A percentile compares a stretch with the other conserved stretches of the same genome.
Conservation (phyloP, 2,797 vertebrate species). For the Serranus cabrilla region DNA sequence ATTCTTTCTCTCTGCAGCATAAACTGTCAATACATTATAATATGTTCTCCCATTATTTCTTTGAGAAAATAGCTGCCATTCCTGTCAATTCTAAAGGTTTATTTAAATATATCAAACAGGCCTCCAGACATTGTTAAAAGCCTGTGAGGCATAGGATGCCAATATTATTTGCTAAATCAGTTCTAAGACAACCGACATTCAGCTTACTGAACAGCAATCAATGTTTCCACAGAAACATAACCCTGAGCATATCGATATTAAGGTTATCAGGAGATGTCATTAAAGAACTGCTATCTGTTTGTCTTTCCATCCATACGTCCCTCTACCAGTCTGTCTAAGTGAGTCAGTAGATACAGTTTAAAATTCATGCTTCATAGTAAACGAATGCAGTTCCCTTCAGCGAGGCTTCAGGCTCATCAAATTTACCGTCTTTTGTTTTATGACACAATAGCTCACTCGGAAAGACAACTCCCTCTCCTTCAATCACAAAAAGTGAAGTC, state of each 20-base stretch:
- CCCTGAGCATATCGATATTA: slow-evolving; percentile 16
- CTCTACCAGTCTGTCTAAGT: neutral
- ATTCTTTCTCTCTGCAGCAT: neutral
- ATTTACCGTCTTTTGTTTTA: slow-evolving; percentile 28
- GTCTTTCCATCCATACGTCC: neutral
- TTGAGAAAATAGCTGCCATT: neutral
- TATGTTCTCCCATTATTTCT: slow-evolving; percentile 4
- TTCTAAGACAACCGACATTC: slow-evolving; percentile 32
- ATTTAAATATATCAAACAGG: slow-evolving; percentile 32
- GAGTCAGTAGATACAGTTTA: neutral
- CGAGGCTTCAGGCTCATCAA: slow-evolving; percentile 15
- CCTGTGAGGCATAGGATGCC: neutral
- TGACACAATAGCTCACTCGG: slow-evolving; percentile 21
- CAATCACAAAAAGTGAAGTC: slow-evolving; percentile 27
- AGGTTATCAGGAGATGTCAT: slow-evolving; percentile 24
- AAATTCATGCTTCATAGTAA: slow-evolving; percentile 12
- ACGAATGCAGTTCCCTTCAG: slow-evolving; percentile 28
- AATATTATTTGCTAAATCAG: slow-evolving; percentile 19
- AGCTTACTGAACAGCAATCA: slow-evolving; percentile 13
- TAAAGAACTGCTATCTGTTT: neutral
- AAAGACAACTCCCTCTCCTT: slow-evolving; percentile 8
- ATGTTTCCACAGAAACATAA: slow-evolving; percentile 39
- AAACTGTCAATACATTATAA: neutral
- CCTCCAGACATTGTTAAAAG: slow-evolving; percentile 24
- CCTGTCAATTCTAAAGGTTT: slow-evolving; percentile 24